Base-by-base conservation (phyloP, 2,113 vertebrate species). In the Centrocercus urophasianus region DNA sequence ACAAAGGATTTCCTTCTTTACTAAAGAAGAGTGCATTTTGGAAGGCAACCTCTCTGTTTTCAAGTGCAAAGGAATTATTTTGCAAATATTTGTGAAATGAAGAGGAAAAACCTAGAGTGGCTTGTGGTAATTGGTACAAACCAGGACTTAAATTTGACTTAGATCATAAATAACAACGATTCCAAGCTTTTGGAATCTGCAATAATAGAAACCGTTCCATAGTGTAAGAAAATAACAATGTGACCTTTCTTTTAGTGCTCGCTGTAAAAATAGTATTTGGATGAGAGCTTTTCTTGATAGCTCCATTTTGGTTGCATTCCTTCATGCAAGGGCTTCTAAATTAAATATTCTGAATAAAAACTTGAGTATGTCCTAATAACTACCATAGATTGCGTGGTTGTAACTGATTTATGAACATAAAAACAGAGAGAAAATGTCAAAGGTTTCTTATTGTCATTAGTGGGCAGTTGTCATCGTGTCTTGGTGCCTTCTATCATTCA, bases 221-320 rank as follows among this genome's bases (percentile, higher is more conserved):
- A 88, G 75, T 86, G 82, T 88, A 94, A 95, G 93, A 89, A 95
- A 94, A 92, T 71, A 96, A 91, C 90, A 94, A 88, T 96, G 90
- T 95, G 93, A 93, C 94, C 95, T 95, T 95, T 95, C 93, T 89
- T 88, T 92, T 89, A 82, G 45, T 70, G 21, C 60, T 90, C 1
- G 5, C 64, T 93, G 86, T 92, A 95, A 96, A 93, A 96, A 93
- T 85, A 89, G 72, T 91, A 89, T 56, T 93, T 87, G 72, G 71
- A 87, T 94, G 88, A 92, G 93, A 90, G 86, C 47, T 93, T 91
- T 89, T 93, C 93, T 89, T 95, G 91, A 93, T 91, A 95, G 69
- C 69, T 95, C 64, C 89, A 88, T 93, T 95, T 95, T 89, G 56
- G 82, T 95, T 6, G 1, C 69, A 95, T 95, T 95, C 75, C 69